A percentile compares a stretch with the other conserved stretches of the same genome.
phyloP scores from a whole-genome alignment of 2,113 vertebrate species.

The Sclerurus mexicanus region DNA sequence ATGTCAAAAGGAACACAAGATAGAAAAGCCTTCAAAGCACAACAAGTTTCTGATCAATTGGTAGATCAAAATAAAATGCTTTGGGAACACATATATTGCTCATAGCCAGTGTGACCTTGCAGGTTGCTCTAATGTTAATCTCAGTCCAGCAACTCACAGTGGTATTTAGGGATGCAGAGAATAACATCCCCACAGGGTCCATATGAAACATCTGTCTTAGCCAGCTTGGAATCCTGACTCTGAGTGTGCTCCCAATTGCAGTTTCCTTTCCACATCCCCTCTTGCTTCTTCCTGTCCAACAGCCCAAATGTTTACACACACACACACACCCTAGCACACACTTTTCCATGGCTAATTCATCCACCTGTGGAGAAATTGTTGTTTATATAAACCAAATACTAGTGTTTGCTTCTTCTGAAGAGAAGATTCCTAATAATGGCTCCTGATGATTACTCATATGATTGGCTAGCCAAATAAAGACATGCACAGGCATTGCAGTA shows the following conservation, averaged over 20 bases:
- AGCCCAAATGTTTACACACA: neutral
- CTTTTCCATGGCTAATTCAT: neutral
- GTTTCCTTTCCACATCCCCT: fast-evolving
- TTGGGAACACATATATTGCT: neutral
- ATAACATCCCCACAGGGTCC: neutral
- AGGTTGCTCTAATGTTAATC: neutral
- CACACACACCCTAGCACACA: neutral
- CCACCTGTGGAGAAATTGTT: neutral
- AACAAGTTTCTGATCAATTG: neutral
- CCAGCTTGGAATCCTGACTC: neutral
- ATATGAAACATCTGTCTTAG: neutral
- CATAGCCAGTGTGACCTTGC: neutral
- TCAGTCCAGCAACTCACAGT: neutral
- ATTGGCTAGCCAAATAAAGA: neutral
- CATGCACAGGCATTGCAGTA: neutral
- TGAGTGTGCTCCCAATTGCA: neutral
- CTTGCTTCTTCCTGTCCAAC: neutral
- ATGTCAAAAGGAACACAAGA: neutral
- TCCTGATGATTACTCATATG: neutral
- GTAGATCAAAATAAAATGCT: neutral
- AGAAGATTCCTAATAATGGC: neutral
- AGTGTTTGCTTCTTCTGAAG: neutral
- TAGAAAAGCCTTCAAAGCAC: neutral
- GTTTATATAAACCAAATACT: neutral
- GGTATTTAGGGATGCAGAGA: neutral